phyloP scores from a whole-genome alignment of 2,888 invertebrate species.

The Melipona bicolor region DNA sequence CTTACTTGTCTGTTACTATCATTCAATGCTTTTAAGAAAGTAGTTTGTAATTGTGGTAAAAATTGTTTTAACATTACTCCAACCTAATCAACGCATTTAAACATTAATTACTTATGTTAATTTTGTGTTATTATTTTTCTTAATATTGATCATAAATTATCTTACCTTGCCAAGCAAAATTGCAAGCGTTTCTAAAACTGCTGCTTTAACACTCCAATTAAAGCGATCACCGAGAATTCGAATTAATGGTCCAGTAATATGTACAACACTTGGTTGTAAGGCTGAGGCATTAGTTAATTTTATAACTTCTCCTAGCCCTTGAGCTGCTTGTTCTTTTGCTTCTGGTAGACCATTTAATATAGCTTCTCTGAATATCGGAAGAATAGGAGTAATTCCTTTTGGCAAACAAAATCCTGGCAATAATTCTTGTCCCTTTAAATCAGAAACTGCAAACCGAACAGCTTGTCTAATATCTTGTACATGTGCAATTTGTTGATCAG shows the following conservation, averaged over 20 bases:
- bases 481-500: constrained; percentile 93
- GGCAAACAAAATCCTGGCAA: constrained; percentile 97
- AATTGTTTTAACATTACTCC: constrained; percentile 98
- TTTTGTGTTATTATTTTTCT: background rate
- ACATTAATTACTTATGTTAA: constrained; percentile 9
- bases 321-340: constrained; percentile 97
- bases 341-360: constrained; percentile 98
- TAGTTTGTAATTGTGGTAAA: constrained; percentile 98
- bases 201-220: constrained; percentile 96
- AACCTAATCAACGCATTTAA: constrained; percentile 86
- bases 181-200: constrained; percentile 97
- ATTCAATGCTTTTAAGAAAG: constrained; percentile 97
- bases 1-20: constrained; percentile 95
- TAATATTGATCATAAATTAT: background rate
- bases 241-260: constrained; percentile 98
- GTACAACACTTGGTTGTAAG: constrained; percentile 97
- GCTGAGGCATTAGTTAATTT: constrained; percentile 93
- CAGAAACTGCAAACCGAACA: constrained; percentile 94
- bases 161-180: constrained; percentile 94
- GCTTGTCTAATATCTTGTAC: constrained; percentile 96
- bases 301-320: constrained; percentile 93
- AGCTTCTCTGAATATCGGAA: constrained; percentile 98
- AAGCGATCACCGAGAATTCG: constrained; percentile 98
- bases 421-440: constrained; percentile 91
- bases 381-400: constrained; percentile 96